These are phyloP conservation scores for Hyla sarda DNA, from an alignment of 2,113 vertebrate species.

Conservation along the genomic window DNA sequence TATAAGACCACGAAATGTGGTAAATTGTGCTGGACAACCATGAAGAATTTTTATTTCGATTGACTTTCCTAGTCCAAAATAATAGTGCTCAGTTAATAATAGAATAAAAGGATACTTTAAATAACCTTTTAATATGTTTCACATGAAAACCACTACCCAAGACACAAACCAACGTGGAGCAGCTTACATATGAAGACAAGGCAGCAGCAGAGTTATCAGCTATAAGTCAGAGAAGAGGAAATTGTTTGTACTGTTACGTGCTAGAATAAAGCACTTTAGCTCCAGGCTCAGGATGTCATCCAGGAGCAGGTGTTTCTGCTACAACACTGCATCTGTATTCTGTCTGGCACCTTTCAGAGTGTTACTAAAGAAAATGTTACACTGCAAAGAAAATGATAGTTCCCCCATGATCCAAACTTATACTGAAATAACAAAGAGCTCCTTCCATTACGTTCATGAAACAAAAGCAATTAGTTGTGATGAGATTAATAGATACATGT, in stretches of 20 bases:
- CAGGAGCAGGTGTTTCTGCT: conserved; percentile 62
- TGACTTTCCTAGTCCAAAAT: too few relatives aligned
- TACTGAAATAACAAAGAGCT: conserved; percentile 15
- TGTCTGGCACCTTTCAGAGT: conserved; percentile 59
- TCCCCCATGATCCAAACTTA: neutral
- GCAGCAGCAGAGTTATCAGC: neutral
- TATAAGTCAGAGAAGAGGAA: conserved; percentile 1
- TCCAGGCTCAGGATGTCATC: conserved; percentile 56
- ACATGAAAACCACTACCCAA: neutral
- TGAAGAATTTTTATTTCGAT: too few relatives aligned
- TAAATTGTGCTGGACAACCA: too few relatives aligned
- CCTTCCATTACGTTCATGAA: neutral
- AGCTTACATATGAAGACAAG: neutral
- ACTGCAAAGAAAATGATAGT: conserved; percentile 7
- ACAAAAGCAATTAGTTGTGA: neutral
- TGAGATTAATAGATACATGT: neutral
- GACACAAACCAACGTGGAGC: neutral
- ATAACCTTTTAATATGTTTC: neutral
- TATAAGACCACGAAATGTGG: too few relatives aligned
- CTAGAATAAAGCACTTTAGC: conserved; percentile 55
- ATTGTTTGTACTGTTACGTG: conserved; percentile 62
- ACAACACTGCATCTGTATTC: conserved; percentile 25
- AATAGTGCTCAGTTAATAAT: too few relatives aligned
- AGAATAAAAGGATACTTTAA: neutral
- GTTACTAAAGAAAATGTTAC: conserved; percentile 27